Base-by-base conservation (phyloP, 1,140 invertebrate species). In the Drosophila simulans region DNA sequence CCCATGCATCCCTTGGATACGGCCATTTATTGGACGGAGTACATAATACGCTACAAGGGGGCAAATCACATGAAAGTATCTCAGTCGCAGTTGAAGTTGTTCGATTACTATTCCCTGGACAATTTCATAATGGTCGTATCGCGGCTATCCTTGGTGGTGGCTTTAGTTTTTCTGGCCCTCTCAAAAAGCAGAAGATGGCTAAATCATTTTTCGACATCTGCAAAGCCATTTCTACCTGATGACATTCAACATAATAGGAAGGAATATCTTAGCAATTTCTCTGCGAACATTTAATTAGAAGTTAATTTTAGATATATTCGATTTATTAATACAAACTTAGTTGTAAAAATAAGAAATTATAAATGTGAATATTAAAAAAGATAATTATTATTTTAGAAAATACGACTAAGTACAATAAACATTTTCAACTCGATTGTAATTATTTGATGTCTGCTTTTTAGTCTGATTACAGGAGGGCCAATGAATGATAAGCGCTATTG, bases 11-110 rank as follows among this genome's bases (percentile, higher is more conserved):
- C 96, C 0, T 55, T 96, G 55, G 94, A 96, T 27, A 94, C 93
- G 1, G 95, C 95, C 0, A 92, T 95, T 0, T 96, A 94, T 92
- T 96, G 95, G 95, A 93, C 94, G 0, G 96, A 97, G 81, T 94
- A 96, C 60, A 93, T 96, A 0, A 90, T 94, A 1, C 93, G 95
- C 1, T 94, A 96, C 83, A 93, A 93, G 1, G 93, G 93, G 45
- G 93, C 93, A 0, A 70, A 91, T 1, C 93, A 93, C 20, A 90
- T 95, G 20, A 92, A 93, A 22, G 91, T 93, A 0, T 55, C 86
- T 4, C 91, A 92, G 0, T 71, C 84, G n/a, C 85, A 94, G 25
- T 74, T 95, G 3, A 93, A 93, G 54, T 93, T 94, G 56, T 88
- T 94, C 37, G 93, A 95, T 56, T 94, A 94, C 65, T 93, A 94